These are phyloP conservation scores for Turdus rufiventris DNA, from an alignment of 2,113 vertebrate species.

Conservation along the genomic window DNA sequence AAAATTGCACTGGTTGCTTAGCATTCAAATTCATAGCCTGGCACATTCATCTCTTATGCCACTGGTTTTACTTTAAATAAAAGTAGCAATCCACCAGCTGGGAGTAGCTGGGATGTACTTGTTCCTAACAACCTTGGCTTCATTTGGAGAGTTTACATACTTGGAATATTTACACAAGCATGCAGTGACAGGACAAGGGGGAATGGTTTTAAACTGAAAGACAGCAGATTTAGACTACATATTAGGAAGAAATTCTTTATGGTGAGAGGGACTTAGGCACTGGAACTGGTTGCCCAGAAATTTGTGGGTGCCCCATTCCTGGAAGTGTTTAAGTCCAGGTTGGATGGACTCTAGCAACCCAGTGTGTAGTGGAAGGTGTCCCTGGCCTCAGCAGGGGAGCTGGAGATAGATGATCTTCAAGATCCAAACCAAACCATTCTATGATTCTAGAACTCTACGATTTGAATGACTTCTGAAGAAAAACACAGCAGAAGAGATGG, in stretches of 20 bases:
- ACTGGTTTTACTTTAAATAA: neutral
- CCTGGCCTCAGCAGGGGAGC: neutral
- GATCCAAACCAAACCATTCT: neutral
- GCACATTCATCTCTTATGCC: neutral
- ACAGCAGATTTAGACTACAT: neutral
- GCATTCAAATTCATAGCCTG: neutral
- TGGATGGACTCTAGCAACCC: neutral
- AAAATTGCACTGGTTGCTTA: neutral
- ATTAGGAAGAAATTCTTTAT: neutral
- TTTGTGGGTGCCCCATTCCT: neutral
- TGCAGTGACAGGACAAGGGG: neutral
- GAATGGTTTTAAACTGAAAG: neutral
- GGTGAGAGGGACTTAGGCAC: neutral
- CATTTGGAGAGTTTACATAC: neutral
- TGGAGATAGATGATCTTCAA: neutral
- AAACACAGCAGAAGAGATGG: neutral
- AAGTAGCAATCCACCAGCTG: neutral
- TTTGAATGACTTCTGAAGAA: neutral
- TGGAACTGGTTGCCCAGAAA: neutral
- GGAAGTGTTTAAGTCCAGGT: neutral
- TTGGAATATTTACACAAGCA: rapidly evolving
- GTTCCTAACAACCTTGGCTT: neutral
- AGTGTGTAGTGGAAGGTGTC: no score
- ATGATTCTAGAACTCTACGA: neutral
- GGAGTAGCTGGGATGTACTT: neutral